Evolutionary conservation across 2,797 vertebrate genomes (phyloP), one percentile per base, ranked within the genome.

Genomic region (Microchirus variegatus): DNA sequence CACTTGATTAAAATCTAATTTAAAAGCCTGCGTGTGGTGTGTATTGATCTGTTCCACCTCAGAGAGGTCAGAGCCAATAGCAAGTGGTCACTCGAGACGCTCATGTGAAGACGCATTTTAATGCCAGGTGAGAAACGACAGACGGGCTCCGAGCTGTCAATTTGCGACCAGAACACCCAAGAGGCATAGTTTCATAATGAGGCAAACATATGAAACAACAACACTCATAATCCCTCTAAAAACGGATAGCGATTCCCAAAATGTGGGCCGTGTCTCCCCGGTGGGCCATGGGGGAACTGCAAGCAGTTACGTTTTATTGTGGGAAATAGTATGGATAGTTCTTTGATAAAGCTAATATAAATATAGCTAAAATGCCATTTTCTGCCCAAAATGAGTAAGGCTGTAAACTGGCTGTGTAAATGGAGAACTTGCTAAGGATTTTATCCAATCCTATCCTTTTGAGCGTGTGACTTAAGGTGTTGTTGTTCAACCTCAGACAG

Each of bases 1-100:
- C 50, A 52, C 17, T 38, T 52, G 3, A 17, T 11, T 54, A 54
- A 42, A 42, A 54, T 19, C 13, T 22, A 8, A 42, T 54, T 53
- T 54, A 13, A 54, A 40, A 14, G 38, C 36, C 22, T 2, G 12
- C 17, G 17, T 41, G 36, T 1, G 52, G 35, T 2, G 11, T 8
- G 17, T 14, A 54, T 54, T 11, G 53, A 54, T 54, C 22, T 1
- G 10, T 36, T 36, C 15, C 10, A 10, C n/a, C 35, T 15, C 10
- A 13, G 48, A 7, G 48, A 14, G 26, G 47, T 10, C 3, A 36
- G 26, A 50, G 15, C 26, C 22, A 9, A 50, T 50, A 13, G 1
- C 4, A 16, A 17, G 35, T 18, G 36, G 16, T 53, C 51, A 38
- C 36, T 10, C 10, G 51, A 40, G 51, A 53, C 12, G 31, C 31